Conservation (phyloP, 2,113 vertebrate species). For the Calypte anna region DNA sequence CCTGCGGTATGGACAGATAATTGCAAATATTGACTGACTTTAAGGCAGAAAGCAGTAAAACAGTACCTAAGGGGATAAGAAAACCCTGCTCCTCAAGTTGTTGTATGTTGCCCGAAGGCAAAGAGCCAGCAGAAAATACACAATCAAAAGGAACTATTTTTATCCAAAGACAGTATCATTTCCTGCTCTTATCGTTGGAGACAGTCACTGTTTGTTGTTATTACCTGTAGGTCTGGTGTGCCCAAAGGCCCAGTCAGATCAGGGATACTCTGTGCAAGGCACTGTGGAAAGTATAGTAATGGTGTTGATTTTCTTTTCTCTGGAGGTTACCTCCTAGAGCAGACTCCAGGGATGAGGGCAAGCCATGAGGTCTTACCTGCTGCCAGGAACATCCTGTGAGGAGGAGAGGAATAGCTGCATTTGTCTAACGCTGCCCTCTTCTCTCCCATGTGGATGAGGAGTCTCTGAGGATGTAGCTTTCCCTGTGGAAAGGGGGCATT, state of each 20-base stretch:
- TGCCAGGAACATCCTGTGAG: not conserved
- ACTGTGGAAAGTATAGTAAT: not conserved
- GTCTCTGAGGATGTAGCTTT: not conserved
- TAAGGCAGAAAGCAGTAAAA: conserved; percentile 48
- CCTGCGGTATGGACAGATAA: conserved; percentile 39
- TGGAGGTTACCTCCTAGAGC: conserved; percentile 11
- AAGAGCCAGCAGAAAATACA: conserved; percentile 54
- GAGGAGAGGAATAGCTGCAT: not conserved
- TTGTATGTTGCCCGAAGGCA: conserved; percentile 49
- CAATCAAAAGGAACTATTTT: conserved; percentile 66
- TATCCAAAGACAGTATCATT: conserved; percentile 68
- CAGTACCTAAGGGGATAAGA: conserved; percentile 17
- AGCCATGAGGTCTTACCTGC: not conserved
- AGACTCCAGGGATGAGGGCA: not conserved
- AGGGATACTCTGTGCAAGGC: conserved; percentile 29
- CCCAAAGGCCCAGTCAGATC: conserved; percentile 57
- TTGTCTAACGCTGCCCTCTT: not conserved
- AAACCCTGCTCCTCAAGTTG: conserved; percentile 20
- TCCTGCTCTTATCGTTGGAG: conserved; percentile 38
- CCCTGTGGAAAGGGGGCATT: not conserved
- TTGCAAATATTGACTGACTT: conserved; percentile 63
- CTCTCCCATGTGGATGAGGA: not conserved
- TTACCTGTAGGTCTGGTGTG: conserved; percentile 56
- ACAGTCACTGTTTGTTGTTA: conserved; percentile 36
- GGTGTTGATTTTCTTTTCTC: conserved; percentile 24